Evolutionary conservation across 2,113 vertebrate species (phyloP), one percentile per base, ranked within the genome.

Genomic region (Osmerus mordax): DNA sequence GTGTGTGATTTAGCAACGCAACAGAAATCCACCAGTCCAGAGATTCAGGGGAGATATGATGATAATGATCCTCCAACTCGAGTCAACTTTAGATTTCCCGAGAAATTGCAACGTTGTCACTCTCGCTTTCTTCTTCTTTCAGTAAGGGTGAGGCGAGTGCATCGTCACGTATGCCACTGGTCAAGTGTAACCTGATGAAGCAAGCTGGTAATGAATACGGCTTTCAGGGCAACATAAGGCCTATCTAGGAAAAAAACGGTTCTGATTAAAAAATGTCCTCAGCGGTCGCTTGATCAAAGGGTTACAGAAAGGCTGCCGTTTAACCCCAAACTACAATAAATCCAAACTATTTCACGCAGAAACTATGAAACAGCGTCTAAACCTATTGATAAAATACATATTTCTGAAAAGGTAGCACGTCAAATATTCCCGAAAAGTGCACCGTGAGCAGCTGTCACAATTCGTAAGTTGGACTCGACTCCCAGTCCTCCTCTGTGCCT

Each of bases 121-220:
- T 58, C 65, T 58, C 56, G 41, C 81, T 69, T 69, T 28, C 77
- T 67, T 76, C 72, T 78, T 52, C 63, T 67, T 71, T 79, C 63
- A 65, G 70, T 69, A 36, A 32, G 8, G 69, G 54, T 1, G 74
- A 21, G 71, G 32, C 47, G 78, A 74, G 67, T 18, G 63, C 67
- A 74, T 78, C 51, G 86, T 84, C 86, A 81, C 81, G 86, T 84
- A 83, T 79, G 78, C 66, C 63, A 70, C 72, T 74, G 5, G 73
- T 47, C 32, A 70, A 53, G 71, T 81, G 82, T 71, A 89, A 88
- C 80, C 76, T 82, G 85, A 81, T 81, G 76, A 87, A 72, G 28
- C 23, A 3, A 15, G 3, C 54, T 15, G 54, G 32, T 65, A 51
- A 18, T 13, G 36, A 65, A 65, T 6, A 47, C n/a, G 16, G 16